phyloP scores from a whole-genome alignment of 2,888 invertebrate species.

The Eurois occulta region DNA sequence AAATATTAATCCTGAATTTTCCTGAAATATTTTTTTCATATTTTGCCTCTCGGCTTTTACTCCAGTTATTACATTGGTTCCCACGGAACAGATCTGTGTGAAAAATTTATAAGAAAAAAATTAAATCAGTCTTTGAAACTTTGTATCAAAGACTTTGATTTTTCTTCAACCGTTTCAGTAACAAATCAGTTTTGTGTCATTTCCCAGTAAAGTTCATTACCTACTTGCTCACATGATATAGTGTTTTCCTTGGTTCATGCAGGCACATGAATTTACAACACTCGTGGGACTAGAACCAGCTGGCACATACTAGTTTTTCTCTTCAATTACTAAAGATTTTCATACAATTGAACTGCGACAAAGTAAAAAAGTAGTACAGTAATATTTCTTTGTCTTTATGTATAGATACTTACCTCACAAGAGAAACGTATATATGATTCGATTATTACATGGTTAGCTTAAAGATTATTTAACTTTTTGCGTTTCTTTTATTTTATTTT shows the following conservation, averaged over 20 bases:
- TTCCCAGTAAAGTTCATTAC: conserved; percentile 20
- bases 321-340: conserved; percentile 31
- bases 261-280: conserved; percentile 41
- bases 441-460: background rate
- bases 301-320: conserved; percentile 21
- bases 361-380: background rate
- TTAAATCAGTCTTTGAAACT: background rate
- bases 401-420: background rate
- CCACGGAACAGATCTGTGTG: background rate
- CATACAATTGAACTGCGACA: conserved; percentile 7
- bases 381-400: background rate
- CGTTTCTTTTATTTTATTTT: background rate
- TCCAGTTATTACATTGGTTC: background rate
- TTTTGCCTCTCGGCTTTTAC: background rate
- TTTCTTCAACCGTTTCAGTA: background rate
- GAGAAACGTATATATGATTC: background rate
- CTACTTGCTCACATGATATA: conserved; percentile 27
- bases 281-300: conserved; percentile 41
- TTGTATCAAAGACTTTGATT: background rate
- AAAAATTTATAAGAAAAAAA: background rate
- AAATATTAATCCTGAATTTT: conserved; percentile 29
- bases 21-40: background rate
- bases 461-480: background rate
- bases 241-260: conserved; percentile 37
- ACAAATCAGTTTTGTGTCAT: conserved; percentile 1